Percentiles rank a stretch among this genome's conserved stretches.
Evolutionary conservation across 2,888 invertebrate species (phyloP).

Genomic region (Caenorhabditis angaria): DNA sequence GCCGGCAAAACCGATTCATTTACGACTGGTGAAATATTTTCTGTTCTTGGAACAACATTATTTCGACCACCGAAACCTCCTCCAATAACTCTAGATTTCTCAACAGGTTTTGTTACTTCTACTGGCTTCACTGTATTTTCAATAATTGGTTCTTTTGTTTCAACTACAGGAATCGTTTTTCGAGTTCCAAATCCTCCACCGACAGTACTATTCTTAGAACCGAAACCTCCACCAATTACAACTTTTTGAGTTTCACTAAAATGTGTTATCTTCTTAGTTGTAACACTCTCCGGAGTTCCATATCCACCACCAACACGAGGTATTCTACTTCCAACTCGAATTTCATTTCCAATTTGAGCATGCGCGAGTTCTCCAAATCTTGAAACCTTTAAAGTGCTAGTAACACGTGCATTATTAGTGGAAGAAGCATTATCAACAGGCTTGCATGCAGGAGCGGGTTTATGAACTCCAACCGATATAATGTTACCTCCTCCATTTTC

Average conservation of each 20-base stretch:
- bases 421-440: background rate
- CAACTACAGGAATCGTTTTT: background rate
- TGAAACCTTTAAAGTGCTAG: background rate
- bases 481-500: slow-evolving; percentile 32
- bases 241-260: background rate
- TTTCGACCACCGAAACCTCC: slow-evolving; percentile 1
- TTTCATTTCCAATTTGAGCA: background rate
- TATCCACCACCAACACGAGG: slow-evolving; percentile 10
- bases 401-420: background rate
- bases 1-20: too few relatives aligned
- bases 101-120: too few relatives aligned
- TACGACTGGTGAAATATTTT: too few relatives aligned
- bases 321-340: background rate
- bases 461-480: slow-evolving; percentile 21
- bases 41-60: background rate
- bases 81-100: too few relatives aligned
- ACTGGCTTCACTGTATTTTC: too few relatives aligned
- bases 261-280: background rate
- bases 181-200: slow-evolving; percentile 11
- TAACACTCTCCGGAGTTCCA: slow-evolving; percentile 4
- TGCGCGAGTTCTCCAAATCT: background rate
- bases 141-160: background rate
- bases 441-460: slow-evolving; percentile 24
- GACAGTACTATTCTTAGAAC: background rate
- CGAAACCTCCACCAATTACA: slow-evolving; percentile 10